phyloP scores from a whole-genome alignment of 2,113 vertebrate genomes.

The Rattus norvegicus region GRCr8 NC_086026.1:58193001-58193500 shows the following conservation, averaged over 20 bases:
- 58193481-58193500: not conserved
- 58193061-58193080: not conserved
- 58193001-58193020: not conserved
- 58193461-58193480: no score
- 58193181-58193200: not conserved
- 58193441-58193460: not conserved
- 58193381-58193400: not conserved
- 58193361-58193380: not conserved
- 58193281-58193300: not conserved
- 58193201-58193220: not conserved
- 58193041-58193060: not conserved
- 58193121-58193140: not conserved
- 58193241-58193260: not conserved
- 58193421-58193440: not conserved
- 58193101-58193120: not conserved
- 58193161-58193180: not conserved
- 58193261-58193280: not conserved
- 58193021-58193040: conserved; percentile 6
- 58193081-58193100: not conserved
- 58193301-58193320: not conserved
- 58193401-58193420: not conserved
- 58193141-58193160: not conserved
- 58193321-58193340: not conserved
- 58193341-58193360: not conserved
- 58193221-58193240: not conserved